Base-by-base conservation (phyloP, 2,797 vertebrate genomes). In the Sebastes diploproa region DNA sequence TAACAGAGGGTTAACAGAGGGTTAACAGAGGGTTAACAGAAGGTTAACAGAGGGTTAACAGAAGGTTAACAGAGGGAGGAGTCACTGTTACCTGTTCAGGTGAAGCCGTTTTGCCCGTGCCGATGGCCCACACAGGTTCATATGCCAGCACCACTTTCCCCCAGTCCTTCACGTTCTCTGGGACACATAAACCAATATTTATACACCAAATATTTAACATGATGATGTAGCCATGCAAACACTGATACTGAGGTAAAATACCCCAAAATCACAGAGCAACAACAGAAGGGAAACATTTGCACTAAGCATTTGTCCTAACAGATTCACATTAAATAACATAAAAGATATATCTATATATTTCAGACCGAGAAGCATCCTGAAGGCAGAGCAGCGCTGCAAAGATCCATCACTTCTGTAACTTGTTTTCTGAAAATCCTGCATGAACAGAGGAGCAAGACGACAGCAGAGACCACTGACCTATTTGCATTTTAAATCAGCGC, bases 111-210 rank as follows among this genome's bases (percentile, higher is more conserved):
- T 96, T 97, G 46, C 97, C 97, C 0, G 98, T 98, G 68, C 97
- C 98, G 18, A 98, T 98, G 85, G 98, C 97, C 98, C 97, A 98
- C 1, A 98, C 98, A 0, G 98, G 98, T 50, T 98, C 97, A 59
- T 98, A 98, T 1, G 97, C 98, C 85, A 98, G 93, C 66, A 98
- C 98, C 27, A 98, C 97, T 80, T 96, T 97, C 83, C 54, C 93
- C 98, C 98, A 98, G 93, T 98, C 97, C 67, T 95, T 97, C 82
- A 98, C 97, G 0, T 97, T 98, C 84, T 97, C 98, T 98, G 91
- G 1, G 87, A 89, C 68, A 83, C 20, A 32, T 0, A 20, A 7
- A 68, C 1, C 9, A 1, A 18, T 25, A 62, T 13, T 23, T 4
- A 23, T 25, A 23, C 2, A 14, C 20, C 4, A 22, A 7, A 65